phyloP scores from a whole-genome alignment of 30 jellyfish, hydroid and myxozoan genomes.

The Cassiopea xamachana region DNA sequence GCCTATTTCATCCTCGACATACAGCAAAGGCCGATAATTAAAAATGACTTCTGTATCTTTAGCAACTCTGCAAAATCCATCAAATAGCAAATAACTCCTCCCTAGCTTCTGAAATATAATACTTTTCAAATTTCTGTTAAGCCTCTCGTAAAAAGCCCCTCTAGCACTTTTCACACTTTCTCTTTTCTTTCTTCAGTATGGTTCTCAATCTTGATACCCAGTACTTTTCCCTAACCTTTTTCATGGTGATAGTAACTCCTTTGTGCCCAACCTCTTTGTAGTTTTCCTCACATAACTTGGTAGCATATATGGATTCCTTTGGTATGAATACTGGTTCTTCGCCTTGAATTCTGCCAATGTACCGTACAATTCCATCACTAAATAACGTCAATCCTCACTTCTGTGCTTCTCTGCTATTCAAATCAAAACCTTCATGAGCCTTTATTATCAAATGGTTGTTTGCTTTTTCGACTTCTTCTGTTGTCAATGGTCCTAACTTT shows the following conservation, averaged over 20 bases:
- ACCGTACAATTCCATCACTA: slow-evolving; percentile 23
- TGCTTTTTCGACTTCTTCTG: slow-evolving; percentile 36
- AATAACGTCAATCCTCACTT: slow-evolving; percentile 16
- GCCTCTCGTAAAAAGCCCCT: slow-evolving; percentile 59
- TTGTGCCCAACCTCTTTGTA: slow-evolving; percentile 40
- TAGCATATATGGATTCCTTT: slow-evolving; percentile 9
- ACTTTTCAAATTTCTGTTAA: slow-evolving; percentile 51
- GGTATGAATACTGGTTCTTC: slow-evolving; percentile 57
- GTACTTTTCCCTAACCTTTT: slow-evolving; percentile 37
- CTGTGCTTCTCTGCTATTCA: slow-evolving; percentile 27
- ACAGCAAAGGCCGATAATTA: slow-evolving; percentile 53
- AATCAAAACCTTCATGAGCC: slow-evolving; percentile 16
- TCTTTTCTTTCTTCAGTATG: slow-evolving; percentile 20
- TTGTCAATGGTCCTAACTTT: slow-evolving; percentile 45
- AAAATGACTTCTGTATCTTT: slow-evolving; percentile 43
- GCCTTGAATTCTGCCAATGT: slow-evolving; percentile 46
- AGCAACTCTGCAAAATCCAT: slow-evolving; percentile 34
- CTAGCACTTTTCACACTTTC: slow-evolving; percentile 57
- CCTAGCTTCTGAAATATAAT: slow-evolving; percentile 45
- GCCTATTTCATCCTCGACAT: slow-evolving; percentile 72
- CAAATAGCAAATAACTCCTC: slow-evolving; percentile 50
- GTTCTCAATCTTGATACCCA: slow-evolving; percentile 53
- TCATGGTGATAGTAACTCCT: slow-evolving; percentile 46
- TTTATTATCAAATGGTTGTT: slow-evolving; percentile 1
- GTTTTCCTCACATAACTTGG: slow-evolving; percentile 30